These are phyloP conservation scores for Maniola hyperantus DNA, from an alignment of 2,888 invertebrate species.

Conservation along the genomic window DNA sequence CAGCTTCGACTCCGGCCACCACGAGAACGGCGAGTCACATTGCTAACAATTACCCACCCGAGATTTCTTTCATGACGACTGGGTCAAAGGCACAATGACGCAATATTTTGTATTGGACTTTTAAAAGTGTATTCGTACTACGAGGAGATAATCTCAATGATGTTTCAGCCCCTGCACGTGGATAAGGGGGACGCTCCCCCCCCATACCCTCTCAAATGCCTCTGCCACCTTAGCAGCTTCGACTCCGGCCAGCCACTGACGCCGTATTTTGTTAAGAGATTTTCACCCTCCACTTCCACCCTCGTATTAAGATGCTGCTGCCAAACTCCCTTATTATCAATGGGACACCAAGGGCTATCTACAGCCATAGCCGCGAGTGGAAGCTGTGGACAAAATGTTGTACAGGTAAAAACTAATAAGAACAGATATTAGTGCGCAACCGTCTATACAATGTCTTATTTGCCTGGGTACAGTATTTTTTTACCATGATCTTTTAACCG, in stretches of 20 bases:
- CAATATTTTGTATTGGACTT: conserved; percentile 32
- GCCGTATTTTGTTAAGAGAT: conserved; percentile 28
- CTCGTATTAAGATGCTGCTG: too few relatives aligned
- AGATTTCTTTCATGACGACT: conserved; percentile 11
- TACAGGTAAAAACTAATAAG: too few relatives aligned
- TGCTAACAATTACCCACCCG: conserved; percentile 50
- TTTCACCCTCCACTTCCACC: neutral
- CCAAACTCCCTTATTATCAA: too few relatives aligned
- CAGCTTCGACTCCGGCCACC: conserved; percentile 76
- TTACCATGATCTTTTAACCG: neutral
- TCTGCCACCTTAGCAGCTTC: conserved; percentile 74
- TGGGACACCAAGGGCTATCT: too few relatives aligned
- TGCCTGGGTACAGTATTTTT: too few relatives aligned
- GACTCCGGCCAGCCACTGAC: conserved; percentile 64
- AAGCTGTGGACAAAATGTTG: too few relatives aligned
- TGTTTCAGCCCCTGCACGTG: conserved; percentile 51
- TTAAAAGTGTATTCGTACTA: conserved; percentile 44
- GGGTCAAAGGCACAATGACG: conserved; percentile 20
- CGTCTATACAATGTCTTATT: too few relatives aligned
- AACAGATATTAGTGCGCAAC: too few relatives aligned
- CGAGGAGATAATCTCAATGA: conserved; percentile 76
- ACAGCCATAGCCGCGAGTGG: too few relatives aligned
- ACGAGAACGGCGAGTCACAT: conserved; percentile 74
- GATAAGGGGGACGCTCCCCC: conserved; percentile 72
- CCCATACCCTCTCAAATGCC: conserved; percentile 74